These are phyloP conservation scores for Microcebus tavaratra DNA, from an alignment of 2,113 vertebrate species.

Conservation along the genomic window DNA sequence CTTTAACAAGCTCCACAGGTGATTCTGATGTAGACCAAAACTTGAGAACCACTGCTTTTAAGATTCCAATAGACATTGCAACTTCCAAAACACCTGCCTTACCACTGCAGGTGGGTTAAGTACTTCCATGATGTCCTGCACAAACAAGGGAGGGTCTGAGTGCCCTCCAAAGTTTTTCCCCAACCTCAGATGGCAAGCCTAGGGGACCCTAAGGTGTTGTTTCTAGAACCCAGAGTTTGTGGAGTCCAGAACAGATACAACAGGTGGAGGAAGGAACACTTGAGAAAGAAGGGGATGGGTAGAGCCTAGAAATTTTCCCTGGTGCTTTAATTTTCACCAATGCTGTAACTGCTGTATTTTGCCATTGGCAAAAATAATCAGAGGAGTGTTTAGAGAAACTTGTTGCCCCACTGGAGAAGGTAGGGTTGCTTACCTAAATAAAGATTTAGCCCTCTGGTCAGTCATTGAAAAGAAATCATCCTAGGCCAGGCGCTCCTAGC, in stretches of 20 bases:
- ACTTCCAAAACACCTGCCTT: neutral
- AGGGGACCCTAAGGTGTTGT: neutral
- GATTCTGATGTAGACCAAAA: conserved; percentile 1
- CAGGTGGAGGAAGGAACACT: neutral
- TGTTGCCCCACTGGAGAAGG: neutral
- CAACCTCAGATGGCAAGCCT: neutral
- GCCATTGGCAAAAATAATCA: neutral
- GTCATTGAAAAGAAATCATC: neutral
- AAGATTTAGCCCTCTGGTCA: neutral
- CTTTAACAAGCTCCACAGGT: conserved; percentile 35
- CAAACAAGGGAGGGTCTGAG: neutral
- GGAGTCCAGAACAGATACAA: neutral
- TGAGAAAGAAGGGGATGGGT: neutral
- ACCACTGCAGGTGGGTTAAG: neutral
- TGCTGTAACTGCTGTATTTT: neutral
- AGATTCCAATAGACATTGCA: neutral
- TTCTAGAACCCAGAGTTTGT: neutral
- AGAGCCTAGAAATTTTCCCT: neutral
- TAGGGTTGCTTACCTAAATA: neutral
- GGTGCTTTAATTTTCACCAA: neutral
- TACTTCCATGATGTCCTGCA: neutral
- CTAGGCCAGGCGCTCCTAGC: neutral
- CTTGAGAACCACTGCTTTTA: conserved; percentile 2
- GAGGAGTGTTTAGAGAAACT: neutral
- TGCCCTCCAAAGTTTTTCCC: neutral